phyloP scores from a whole-genome alignment of 2,113 vertebrate species.

The Tursiops truncatus region DNA sequence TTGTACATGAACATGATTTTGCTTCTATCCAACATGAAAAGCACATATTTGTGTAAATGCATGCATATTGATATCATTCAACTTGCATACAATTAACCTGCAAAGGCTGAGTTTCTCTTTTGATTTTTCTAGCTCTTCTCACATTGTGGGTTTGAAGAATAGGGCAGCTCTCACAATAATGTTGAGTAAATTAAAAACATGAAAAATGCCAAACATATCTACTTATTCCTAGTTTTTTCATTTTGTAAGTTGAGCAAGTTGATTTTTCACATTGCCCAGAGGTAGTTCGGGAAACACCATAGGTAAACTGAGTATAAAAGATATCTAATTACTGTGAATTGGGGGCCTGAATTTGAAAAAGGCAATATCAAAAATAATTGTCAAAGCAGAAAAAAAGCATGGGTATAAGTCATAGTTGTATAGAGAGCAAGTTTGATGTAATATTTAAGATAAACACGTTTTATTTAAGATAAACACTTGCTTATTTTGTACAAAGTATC shows the following conservation, averaged over 20 bases:
- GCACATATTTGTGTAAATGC: neutral
- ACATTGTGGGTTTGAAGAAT: neutral
- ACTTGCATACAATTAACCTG: neutral
- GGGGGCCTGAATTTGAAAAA: neutral
- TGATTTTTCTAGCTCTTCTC: slow-evolving; percentile 1
- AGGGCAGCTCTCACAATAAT: neutral
- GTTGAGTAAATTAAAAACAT: neutral
- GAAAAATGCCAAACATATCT: neutral
- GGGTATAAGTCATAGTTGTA: neutral
- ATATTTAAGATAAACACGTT: neutral
- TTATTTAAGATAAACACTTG: neutral
- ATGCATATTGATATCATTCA: neutral
- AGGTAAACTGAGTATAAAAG: neutral
- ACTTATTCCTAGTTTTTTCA: neutral
- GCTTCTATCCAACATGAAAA: neutral
- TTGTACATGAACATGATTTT: slow-evolving; percentile 3
- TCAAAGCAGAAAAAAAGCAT: neutral
- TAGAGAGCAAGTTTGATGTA: neutral
- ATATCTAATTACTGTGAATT: neutral
- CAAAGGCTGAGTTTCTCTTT: neutral
- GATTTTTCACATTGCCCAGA: neutral
- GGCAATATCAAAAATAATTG: neutral
- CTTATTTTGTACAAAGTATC: neutral
- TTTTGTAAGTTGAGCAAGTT: neutral
- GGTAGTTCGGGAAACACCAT: neutral